Conservation (phyloP, 2,113 vertebrate genomes). For the Arenaria interpres region DNA sequence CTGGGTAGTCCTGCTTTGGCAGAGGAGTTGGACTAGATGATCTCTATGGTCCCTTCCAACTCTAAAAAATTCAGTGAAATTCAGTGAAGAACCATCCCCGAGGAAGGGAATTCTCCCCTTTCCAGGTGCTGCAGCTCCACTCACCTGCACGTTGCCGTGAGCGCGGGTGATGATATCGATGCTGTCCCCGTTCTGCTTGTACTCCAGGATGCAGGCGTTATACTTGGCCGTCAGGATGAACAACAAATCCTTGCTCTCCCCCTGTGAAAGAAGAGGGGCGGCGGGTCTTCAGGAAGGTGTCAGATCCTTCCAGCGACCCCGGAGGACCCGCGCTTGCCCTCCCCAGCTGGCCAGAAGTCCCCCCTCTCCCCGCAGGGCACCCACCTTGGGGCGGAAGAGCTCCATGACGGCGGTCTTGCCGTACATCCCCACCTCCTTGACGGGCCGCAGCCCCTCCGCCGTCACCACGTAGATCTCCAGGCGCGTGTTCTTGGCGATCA, state of each 20-base stretch:
- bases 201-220: conserved; percentile 97
- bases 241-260: conserved; percentile 94
- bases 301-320: not conserved
- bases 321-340: rapidly evolving
- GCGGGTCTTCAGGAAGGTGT: not conserved
- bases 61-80: no score
- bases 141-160: conserved; percentile 96
- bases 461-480: conserved; percentile 98
- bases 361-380: rapidly evolving
- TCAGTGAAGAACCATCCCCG: no score
- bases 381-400: conserved; percentile 95
- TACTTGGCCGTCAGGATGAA: conserved; percentile 98
- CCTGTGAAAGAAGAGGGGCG: conserved; percentile 70
- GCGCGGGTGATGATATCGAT: conserved; percentile 97
- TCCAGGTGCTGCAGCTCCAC: not conserved
- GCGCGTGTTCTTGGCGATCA: conserved; percentile 97
- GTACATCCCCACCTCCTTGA: conserved; percentile 98
- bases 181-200: conserved; percentile 95
- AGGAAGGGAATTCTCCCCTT: no score
- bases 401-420: conserved; percentile 98
- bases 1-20: no score
- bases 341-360: no score
- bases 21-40: no score
- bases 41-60: no score
- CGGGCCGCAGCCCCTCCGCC: conserved; percentile 93